Evolutionary conservation across 2,113 vertebrate genomes (phyloP).

Genomic region (Piprites chloris): DNA sequence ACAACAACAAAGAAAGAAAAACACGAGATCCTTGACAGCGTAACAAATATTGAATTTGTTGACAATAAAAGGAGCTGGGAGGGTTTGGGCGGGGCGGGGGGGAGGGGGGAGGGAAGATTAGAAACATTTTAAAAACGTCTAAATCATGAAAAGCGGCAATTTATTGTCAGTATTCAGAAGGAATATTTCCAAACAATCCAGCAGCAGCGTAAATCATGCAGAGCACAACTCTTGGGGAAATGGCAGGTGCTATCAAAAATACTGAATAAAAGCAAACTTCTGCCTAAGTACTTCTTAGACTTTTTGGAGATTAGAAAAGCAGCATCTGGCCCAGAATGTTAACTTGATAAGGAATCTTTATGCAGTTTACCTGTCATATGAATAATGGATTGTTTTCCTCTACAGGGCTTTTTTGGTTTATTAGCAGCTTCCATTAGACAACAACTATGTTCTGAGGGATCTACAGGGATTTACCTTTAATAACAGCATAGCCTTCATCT

Average conservation of each 20-base stretch:
- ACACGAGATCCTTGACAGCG: background rate
- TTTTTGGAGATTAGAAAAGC: slow-evolving; percentile 13
- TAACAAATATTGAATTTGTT: background rate
- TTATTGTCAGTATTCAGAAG: background rate
- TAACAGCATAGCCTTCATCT: background rate
- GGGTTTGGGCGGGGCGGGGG: no score
- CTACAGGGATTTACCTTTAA: slow-evolving; percentile 1
- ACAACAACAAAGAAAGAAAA: background rate
- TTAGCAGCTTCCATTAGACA: slow-evolving; percentile 23
- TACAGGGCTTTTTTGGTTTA: background rate
- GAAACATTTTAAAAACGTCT: background rate
- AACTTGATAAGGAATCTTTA: slow-evolving; percentile 8
- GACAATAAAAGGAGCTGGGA: background rate
- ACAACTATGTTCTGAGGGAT: background rate
- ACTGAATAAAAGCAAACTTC: background rate
- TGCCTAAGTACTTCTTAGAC: background rate
- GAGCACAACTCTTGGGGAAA: background rate
- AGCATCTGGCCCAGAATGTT: background rate
- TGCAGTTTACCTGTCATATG: slow-evolving; percentile 20
- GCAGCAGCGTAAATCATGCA: background rate
- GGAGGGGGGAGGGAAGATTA: background rate
- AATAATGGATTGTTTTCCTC: slow-evolving; percentile 46
- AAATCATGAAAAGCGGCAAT: slow-evolving; percentile 5
- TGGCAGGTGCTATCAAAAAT: background rate
- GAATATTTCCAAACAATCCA: background rate